Conservation (phyloP, 2,797 vertebrate species). For the Epinephelus coioides region DNA sequence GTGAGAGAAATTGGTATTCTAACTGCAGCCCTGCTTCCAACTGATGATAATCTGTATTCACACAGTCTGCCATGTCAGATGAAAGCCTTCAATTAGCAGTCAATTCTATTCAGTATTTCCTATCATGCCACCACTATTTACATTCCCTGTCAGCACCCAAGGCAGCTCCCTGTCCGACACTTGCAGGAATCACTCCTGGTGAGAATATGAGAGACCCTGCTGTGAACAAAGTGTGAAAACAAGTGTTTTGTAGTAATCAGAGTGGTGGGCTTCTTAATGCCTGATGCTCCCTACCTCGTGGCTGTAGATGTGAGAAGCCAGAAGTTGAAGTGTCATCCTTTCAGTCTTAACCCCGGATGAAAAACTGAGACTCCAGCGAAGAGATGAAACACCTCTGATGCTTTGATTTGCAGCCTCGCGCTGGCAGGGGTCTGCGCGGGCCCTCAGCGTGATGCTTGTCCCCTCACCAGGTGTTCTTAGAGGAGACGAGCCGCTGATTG, state of each 20-base stretch:
- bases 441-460: constrained; percentile 77
- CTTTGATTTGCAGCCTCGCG: constrained; percentile 77
- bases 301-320: constrained; percentile 67
- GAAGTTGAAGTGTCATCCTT: constrained; percentile 73
- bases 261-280: constrained; percentile 46
- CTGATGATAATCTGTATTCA: constrained; percentile 80
- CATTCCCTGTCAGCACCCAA: constrained; percentile 69
- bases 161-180: constrained; percentile 59
- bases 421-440: constrained; percentile 61
- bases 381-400: constrained; percentile 76
- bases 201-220: constrained; percentile 70
- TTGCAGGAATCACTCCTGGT: constrained; percentile 68
- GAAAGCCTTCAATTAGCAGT: constrained; percentile 82
- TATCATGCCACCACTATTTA: constrained; percentile 76
- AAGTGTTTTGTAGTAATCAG: constrained; percentile 77
- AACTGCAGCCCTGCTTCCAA: constrained; percentile 55
- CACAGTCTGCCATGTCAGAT: constrained; percentile 76
- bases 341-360: constrained; percentile 71
- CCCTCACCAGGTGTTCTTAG: constrained; percentile 78
- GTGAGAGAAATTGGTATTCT: constrained; percentile 72
- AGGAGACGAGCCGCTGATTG: constrained; percentile 67
- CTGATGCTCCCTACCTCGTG: constrained; percentile 61
- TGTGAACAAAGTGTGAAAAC: constrained; percentile 82
- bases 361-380: constrained; percentile 57
- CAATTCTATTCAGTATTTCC: constrained; percentile 75